Evolutionary conservation across 2,888 invertebrate genomes (phyloP), one percentile per base, ranked within the genome.

Genomic region (Lycia hirtaria): DNA sequence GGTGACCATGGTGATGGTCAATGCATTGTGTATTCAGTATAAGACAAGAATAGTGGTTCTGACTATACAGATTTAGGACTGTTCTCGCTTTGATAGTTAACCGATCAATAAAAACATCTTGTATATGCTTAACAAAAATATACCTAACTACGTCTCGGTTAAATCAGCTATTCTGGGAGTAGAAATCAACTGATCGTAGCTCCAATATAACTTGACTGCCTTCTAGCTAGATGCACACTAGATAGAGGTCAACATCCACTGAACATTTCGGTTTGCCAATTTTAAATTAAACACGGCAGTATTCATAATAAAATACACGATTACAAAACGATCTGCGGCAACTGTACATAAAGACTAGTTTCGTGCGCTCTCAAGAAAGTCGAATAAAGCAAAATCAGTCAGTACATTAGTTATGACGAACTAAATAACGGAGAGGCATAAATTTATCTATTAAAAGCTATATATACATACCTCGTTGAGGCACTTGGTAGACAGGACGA

Each of bases 121-220:
- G 80, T 83, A 83, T 80, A 83, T 76, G 78, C 80, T 78, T 85
- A 88, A 88, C 85, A 87, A 87, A 85, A 87, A 87, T 87, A 88
- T 84, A 85, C 77, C 82, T 82, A 85, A 79, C 84, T 85, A 87
- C 77, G 70, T 75, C 71, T 75, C 73, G 73, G 71, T 78, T 75
- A 55, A 45, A 70, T 65, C 62, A 57, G 71, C 74, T 78, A 75
- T 72, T 78, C 77, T 74, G 75, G 7, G 14, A 9, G 5, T 6
- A 12, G 12, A 7, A 40, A 12, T 1, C 38, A 14, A 22, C 15
- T 12, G 30, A 30, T 1, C 1, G n/a, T n/a, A 19, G n/a, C n/a
- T 7, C 22, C 22, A 22, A 12, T 7, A 22, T 38, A 38, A 22
- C 3, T 22, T 12, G 20, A 22, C 32, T 12, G 12, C 32, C 5